phyloP scores from a whole-genome alignment of 2,888 invertebrate species.

The Scrobipalpa atriplicella region DNA sequence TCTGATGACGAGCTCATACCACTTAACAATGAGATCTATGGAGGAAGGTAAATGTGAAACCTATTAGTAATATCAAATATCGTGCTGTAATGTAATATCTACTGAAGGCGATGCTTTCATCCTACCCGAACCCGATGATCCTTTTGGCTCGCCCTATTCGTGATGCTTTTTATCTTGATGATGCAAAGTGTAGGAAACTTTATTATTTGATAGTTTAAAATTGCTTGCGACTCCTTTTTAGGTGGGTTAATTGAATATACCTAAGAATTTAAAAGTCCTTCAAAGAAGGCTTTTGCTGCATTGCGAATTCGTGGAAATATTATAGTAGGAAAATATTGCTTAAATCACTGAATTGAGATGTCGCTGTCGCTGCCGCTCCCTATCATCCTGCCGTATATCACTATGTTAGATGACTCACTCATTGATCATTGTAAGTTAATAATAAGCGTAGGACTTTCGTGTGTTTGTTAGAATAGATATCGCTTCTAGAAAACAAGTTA shows the following conservation, averaged over 20 bases:
- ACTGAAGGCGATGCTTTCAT: too few relatives aligned
- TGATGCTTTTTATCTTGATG: too few relatives aligned
- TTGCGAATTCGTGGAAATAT: neutral
- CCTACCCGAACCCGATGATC: too few relatives aligned
- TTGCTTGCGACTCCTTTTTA: neutral
- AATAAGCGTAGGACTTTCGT: constrained; percentile 3
- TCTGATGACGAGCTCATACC: constrained; percentile 95
- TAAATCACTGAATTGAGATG: too few relatives aligned
- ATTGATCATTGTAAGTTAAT: constrained; percentile 11
- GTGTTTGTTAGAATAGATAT: constrained; percentile 1
- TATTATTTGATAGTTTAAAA: neutral
- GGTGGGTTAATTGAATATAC: neutral
- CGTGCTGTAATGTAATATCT: too few relatives aligned
- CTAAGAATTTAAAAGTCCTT: neutral
- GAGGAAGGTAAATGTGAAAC: constrained; percentile 87
- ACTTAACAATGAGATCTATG: constrained; percentile 93
- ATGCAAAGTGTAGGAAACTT: neutral
- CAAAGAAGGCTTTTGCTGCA: neutral
- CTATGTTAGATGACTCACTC: constrained; percentile 7
- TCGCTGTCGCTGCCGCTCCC: neutral
- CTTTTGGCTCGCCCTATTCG: too few relatives aligned
- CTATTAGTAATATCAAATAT: too few relatives aligned
- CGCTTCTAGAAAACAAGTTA: neutral
- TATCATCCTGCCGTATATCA: neutral
- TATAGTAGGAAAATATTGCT: neutral